Evolutionary conservation across 1,140 invertebrate species (phyloP).

Genomic region (Oreohelix idahoensis): DNA sequence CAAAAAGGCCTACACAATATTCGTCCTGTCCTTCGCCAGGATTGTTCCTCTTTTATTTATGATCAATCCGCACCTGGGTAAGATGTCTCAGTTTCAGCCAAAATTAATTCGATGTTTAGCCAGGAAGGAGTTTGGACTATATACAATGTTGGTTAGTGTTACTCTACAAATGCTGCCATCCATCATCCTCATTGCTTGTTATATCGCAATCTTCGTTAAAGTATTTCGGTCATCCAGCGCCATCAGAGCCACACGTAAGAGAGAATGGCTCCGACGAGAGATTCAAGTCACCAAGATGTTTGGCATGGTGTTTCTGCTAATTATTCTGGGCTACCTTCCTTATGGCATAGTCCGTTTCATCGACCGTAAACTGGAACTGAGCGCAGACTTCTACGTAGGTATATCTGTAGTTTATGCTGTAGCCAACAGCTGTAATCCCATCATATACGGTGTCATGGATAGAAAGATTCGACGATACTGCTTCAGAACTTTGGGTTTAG

Average conservation of each 20-base stretch:
- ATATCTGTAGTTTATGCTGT: constrained; percentile 71
- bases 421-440: constrained; percentile 69
- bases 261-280: constrained; percentile 68
- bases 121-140: constrained; percentile 63
- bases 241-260: constrained; percentile 58
- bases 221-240: constrained; percentile 64
- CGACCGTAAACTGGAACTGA: constrained; percentile 63
- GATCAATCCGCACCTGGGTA: constrained; percentile 65
- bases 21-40: constrained; percentile 66
- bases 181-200: constrained; percentile 70
- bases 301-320: constrained; percentile 71
- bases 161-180: constrained; percentile 70
- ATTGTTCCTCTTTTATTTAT: constrained; percentile 68
- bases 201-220: constrained; percentile 71
- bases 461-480: constrained; percentile 65
- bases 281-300: constrained; percentile 74
- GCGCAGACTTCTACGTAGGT: constrained; percentile 71
- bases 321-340: constrained; percentile 70
- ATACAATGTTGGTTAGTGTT: constrained; percentile 68
- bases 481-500: constrained; percentile 55
- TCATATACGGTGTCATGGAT: constrained; percentile 73
- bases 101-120: constrained; percentile 70
- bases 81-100: constrained; percentile 69
- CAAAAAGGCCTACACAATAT: constrained; percentile 67
- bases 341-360: constrained; percentile 70